phyloP scores from a whole-genome alignment of 1,140 invertebrate genomes.

The Drosophila pectinifera region DNA sequence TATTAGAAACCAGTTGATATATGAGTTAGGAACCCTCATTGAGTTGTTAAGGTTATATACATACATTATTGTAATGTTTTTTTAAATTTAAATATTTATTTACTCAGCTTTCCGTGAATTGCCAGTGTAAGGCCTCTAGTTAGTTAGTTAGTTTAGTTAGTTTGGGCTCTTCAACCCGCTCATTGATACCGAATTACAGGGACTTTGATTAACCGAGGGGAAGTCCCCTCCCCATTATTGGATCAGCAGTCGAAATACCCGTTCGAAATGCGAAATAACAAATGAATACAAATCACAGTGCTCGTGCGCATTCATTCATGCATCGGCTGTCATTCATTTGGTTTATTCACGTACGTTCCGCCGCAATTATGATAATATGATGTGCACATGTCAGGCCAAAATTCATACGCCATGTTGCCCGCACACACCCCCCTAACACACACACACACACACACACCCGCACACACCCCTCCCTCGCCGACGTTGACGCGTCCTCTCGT shows the following conservation, averaged over 20 bases:
- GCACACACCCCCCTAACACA: constrained; percentile 4
- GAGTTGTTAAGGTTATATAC: no score
- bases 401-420: constrained; percentile 67
- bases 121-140: no score
- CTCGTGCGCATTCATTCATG: constrained; percentile 38
- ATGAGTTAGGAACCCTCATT: no score
- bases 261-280: constrained; percentile 11
- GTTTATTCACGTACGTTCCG: constrained; percentile 46
- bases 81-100: no score
- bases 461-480: constrained; percentile 11
- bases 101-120: no score
- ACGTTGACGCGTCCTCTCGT: constrained; percentile 47
- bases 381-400: constrained; percentile 70
- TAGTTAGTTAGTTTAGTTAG: no score
- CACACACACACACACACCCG: constrained; percentile 1
- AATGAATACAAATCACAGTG: constrained; percentile 25
- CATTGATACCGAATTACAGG: background rate
- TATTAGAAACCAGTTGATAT: background rate
- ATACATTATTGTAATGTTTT: no score
- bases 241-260: background rate
- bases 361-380: constrained; percentile 77
- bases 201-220: background rate
- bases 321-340: constrained; percentile 47
- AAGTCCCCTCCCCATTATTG: background rate
- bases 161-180: background rate